phyloP scores from a whole-genome alignment of 2,888 invertebrate species.

The Sphaerophoria taeniata region DNA sequence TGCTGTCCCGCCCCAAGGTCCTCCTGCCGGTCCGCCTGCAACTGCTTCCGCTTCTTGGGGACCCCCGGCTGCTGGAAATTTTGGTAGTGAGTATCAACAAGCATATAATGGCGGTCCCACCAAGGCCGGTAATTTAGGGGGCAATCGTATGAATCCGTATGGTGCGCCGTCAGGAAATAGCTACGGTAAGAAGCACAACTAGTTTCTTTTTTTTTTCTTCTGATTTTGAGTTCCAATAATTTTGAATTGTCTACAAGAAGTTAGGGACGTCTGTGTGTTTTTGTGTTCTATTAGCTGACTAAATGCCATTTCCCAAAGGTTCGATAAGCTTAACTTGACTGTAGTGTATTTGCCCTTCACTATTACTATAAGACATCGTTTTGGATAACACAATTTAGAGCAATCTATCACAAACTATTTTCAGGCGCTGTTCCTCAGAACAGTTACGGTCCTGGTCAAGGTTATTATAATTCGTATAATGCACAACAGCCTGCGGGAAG shows the following conservation, averaged over 20 bases:
- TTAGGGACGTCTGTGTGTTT: background rate
- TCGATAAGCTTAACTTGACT: too few species aligned
- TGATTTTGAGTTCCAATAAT: too few species aligned
- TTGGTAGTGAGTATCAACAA: slow-evolving; percentile 90
- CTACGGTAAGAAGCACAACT: slow-evolving; percentile 78
- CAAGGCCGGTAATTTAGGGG: slow-evolving; percentile 87
- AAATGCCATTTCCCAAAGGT: too few species aligned
- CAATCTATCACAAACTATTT: slow-evolving; percentile 56
- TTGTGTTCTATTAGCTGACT: too few species aligned
- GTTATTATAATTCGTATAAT: slow-evolving; percentile 70
- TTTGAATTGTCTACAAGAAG: background rate
- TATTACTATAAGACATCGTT: background rate
- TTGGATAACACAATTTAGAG: too few species aligned
- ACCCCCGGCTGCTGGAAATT: slow-evolving; percentile 65
- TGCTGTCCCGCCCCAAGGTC: slow-evolving; percentile 76
- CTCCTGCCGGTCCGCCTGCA: slow-evolving; percentile 49
- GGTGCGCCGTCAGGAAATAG: slow-evolving; percentile 77
- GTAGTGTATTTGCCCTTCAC: slow-evolving; percentile 37
- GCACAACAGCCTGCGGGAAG: slow-evolving; percentile 53
- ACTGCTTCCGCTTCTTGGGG: slow-evolving; percentile 72
- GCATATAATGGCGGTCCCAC: slow-evolving; percentile 92
- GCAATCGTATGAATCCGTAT: slow-evolving; percentile 88
- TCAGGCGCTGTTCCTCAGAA: slow-evolving; percentile 67
- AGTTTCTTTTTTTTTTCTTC: slow-evolving; percentile 58
- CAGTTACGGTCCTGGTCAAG: slow-evolving; percentile 62